These are phyloP conservation scores for Anoplophora glabripennis DNA, from an alignment of 1,140 invertebrate genomes.

Conservation along the genomic window DNA sequence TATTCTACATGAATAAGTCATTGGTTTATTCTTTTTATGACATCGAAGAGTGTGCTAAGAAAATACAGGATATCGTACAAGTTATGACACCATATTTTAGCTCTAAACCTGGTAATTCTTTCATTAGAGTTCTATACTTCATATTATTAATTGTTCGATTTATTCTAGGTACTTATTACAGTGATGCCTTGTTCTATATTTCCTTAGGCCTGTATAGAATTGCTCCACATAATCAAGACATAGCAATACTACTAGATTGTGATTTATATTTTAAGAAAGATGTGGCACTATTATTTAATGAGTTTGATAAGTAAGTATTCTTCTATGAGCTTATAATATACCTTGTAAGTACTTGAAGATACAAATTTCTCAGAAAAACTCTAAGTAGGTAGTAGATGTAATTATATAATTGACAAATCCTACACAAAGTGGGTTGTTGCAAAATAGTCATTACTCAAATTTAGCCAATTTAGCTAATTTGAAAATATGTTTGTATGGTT, in stretches of 20 bases:
- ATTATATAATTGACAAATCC: not conserved
- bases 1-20: conserved; percentile 50
- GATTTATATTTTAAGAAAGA: conserved; percentile 76
- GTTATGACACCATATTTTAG: conserved; percentile 74
- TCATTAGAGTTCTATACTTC: conserved; percentile 3
- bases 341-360: too few species aligned
- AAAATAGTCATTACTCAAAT: not conserved
- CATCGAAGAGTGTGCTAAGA: conserved; percentile 58
- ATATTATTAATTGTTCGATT: conserved; percentile 1
- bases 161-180: conserved; percentile 71
- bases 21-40: conserved; percentile 57
- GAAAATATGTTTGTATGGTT: not conserved
- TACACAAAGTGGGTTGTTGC: too few species aligned
- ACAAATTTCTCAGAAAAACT: too few species aligned
- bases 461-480: conserved; percentile 2
- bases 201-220: conserved; percentile 74
- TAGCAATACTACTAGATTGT: conserved; percentile 73
- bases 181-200: conserved; percentile 77
- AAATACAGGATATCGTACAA: conserved; percentile 63
- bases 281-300: conserved; percentile 62
- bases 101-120: conserved; percentile 59
- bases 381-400: not conserved
- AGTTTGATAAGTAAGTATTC: conserved; percentile 63
- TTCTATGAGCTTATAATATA: not conserved
- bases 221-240: conserved; percentile 59